Evolutionary conservation across 1,140 invertebrate species (phyloP).

Genomic region (Ladona fulva): DNA sequence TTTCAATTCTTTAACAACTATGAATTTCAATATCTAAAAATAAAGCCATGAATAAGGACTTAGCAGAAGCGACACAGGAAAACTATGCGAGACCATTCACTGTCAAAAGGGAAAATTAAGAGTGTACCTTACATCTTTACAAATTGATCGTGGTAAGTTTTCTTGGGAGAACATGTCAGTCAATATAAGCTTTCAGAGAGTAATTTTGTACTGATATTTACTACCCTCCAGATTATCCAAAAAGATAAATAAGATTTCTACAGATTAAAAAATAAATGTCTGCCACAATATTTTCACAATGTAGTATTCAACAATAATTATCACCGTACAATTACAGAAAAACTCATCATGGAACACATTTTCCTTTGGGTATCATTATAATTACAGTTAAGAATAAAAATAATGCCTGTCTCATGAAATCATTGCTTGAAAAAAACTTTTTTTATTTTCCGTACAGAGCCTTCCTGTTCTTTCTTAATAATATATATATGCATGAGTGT

Average conservation of each 20-base stretch:
- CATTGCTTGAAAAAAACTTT: conserved; percentile 1
- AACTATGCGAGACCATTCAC: not conserved
- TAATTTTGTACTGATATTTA: conserved; percentile 8
- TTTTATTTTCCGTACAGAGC: conserved; percentile 5
- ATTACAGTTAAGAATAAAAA: not conserved
- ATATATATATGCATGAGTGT: conserved; percentile 10
- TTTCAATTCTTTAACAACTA: not conserved
- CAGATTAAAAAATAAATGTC: not conserved
- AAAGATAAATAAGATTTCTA: not conserved
- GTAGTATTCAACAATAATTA: not conserved
- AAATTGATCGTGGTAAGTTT: not conserved
- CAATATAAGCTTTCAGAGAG: not conserved
- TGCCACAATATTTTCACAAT: not conserved
- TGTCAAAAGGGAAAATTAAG: conserved; percentile 8
- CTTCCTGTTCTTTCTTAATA: conserved; percentile 10
- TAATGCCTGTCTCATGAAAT: not conserved
- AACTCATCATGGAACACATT: not conserved
- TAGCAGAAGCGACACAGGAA: not conserved
- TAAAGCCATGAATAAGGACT: not conserved
- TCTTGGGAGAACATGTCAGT: not conserved
- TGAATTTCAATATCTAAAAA: conserved; percentile 11
- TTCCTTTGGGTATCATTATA: not conserved
- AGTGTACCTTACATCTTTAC: not conserved
- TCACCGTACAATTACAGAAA: not conserved
- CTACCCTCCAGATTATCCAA: not conserved